Conservation (phyloP, 2,113 vertebrate species). For the Prolemur simus region DNA sequence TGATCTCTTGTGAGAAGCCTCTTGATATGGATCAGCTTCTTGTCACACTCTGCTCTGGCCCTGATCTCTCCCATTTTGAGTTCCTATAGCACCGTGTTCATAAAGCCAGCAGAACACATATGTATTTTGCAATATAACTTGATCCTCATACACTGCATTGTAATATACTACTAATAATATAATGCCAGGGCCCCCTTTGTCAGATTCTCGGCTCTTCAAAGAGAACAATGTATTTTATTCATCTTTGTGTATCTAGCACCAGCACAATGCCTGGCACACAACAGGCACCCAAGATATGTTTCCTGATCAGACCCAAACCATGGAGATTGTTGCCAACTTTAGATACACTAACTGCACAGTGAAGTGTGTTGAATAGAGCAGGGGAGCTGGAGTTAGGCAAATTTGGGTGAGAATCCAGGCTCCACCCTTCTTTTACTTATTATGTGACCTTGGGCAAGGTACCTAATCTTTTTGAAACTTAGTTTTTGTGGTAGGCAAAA, state of each 20-base stretch:
- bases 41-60: not conserved
- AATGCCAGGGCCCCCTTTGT: not conserved
- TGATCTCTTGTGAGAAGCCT: not conserved
- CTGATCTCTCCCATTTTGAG: not conserved
- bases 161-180: not conserved
- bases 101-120: not conserved
- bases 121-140: no score
- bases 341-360: not conserved
- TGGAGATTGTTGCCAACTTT: not conserved
- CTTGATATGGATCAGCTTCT: not conserved
- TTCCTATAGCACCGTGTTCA: not conserved
- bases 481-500: not conserved
- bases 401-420: not conserved
- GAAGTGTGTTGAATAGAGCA: not conserved
- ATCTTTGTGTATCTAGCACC: not conserved
- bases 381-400: not conserved
- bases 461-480: not conserved
- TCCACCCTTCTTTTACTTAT: not conserved
- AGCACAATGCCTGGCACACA: not conserved
- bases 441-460: not conserved
- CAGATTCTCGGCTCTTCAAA: not conserved
- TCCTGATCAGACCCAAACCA: not conserved
- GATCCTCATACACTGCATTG: not conserved
- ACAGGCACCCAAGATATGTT: not conserved
- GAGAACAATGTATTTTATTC: not conserved